Percentiles rank a stretch among this genome's conserved stretches.
Conservation (phyloP, 2,113 vertebrate species). For the Gopherus evgoodei region DNA sequence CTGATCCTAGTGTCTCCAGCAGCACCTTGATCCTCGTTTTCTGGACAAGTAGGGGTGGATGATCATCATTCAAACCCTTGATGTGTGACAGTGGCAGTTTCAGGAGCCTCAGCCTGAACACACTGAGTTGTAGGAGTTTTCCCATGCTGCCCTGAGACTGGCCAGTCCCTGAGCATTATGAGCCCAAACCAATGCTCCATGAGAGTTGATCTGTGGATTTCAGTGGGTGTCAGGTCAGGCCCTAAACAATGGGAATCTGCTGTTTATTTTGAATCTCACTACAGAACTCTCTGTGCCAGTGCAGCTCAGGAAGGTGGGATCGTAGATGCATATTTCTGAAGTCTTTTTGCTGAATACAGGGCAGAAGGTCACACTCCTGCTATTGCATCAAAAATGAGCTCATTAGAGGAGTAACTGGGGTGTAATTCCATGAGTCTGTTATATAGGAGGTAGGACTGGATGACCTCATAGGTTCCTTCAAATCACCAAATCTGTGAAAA, state of each 20-base stretch:
- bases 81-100: neutral
- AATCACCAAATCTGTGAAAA: neutral
- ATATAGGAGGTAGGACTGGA: neutral
- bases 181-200: neutral
- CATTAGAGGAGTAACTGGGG: neutral
- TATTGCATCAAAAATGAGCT: neutral
- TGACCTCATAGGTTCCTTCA: neutral
- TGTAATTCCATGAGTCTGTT: neutral
- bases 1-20: constrained; percentile 17
- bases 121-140: neutral
- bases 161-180: rapidly evolving
- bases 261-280: neutral
- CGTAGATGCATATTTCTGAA: neutral
- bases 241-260: neutral
- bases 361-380: neutral
- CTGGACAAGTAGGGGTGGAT: neutral
- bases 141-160: rapidly evolving
- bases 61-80: neutral
- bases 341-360: neutral
- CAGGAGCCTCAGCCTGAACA: neutral
- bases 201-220: neutral
- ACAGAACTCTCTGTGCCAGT: neutral
- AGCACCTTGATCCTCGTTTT: neutral
- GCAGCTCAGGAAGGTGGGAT: neutral
- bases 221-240: neutral